Evolutionary conservation across 2,888 invertebrate genomes (phyloP), one percentile per base, ranked within the genome.

Genomic region (Syrphus vitripennis): DNA sequence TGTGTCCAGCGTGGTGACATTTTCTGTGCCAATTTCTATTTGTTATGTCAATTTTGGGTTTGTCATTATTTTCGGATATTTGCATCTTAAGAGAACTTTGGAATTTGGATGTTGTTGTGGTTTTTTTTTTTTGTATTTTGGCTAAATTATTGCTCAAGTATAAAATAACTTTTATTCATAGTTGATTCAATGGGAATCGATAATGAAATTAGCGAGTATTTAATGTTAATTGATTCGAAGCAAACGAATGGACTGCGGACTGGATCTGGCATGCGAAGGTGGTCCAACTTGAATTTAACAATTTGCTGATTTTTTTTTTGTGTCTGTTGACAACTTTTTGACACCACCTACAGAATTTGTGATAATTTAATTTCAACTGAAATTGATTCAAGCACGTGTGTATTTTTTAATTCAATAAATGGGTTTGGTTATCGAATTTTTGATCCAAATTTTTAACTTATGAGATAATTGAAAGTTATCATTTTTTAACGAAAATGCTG

Each of bases 21-120:
- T 74, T 81, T 84, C 48, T 86, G 61, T 82, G 84, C 86, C 55
- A 77, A 82, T 72, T 70, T 67, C 61, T 50, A 71, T 75, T 57
- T 31, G 61, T 65, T 79, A 78, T 78, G 69, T 37, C 78, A 55
- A 34, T n/a, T 63, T 24, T 45, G 24, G 4, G 3, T 55, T 59
- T 45, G 40, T n/a, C n/a, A n/a, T n/a, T n/a, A n/a, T 12, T 50
- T 40, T 24, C 12, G 29, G 67, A 80, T 19, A 67, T 75, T 80
- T 69, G 48, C 63, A 70, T 70, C 29, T n/a, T 10, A 10, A 7
- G 48, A 37, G 16, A 61, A 14, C 50, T 53, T 61, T 42, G 61
- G 61, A 71, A 65, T 57, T 72, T 50, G 50, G 21, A 6, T 50
- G 63, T 79, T 53, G 55, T 19, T 45, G 19, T n/a, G n/a, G n/a